Base-by-base conservation (phyloP, 2,797 vertebrate genomes). In the Otolemur crassicaudatus region DNA sequence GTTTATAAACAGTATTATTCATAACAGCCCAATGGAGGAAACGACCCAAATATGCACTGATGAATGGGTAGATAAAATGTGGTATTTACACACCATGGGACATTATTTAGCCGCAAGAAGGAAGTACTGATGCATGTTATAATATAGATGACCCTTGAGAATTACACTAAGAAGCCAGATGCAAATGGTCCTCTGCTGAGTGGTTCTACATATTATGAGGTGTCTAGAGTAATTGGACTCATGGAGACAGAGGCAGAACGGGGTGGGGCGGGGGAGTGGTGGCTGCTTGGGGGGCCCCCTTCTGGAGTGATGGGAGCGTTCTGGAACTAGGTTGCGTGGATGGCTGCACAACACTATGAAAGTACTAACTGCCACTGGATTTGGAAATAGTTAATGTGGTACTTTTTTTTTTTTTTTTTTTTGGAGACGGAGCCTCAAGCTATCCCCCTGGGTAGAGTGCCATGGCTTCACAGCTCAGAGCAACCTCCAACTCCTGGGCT, bases 131-230 rank as follows among this genome's bases (percentile, higher is more conserved):
- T 19, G 8, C 7, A 5, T 5, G 7, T 29, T 14, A 0, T 16
- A 5, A 2, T 29, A 0, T 0, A 29, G 56, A 7, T 14, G 61
- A 9, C 7, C 37, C 56, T 53, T 12, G 25, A 75, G n/a, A 34
- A 3, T n/a, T 17, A 27, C 0, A 1, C 65, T 17, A 3, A 25
- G 60, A 40, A 31, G 34, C 29, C n/a, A 12, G 80, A 20, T 9
- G 6, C 6, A 1, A 0, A 49, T 2, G 56, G 34, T 14, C 70
- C 29, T 53, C 0, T 5, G 22, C 20, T 1, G 1, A 1, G 13
- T 4, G 49, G 9, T 23, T 7, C 56, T 8, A 11, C 46, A 31
- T 9, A 25, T 1, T 1, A 14, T 2, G 13, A 20, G 4, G 23
- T 7, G 5, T 40, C 19, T 4, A 1, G 1, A 9, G 14, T 29